A percentile compares a stretch with the other conserved stretches of the same genome.
Conservation (phyloP, 1,140 invertebrate genomes). For the Lutraria rhynchaena region DNA sequence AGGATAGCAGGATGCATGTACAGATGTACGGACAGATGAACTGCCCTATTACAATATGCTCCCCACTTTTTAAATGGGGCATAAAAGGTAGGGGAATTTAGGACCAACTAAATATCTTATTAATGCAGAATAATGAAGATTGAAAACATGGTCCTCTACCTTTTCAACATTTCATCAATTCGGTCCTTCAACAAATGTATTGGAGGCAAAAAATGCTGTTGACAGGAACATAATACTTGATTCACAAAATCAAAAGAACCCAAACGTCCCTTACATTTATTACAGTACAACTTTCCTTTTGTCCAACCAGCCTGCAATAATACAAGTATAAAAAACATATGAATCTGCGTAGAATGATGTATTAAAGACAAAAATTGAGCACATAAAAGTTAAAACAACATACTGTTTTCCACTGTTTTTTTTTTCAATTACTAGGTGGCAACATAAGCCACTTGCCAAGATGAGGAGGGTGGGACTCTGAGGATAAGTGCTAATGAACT, state of each 20-base stretch:
- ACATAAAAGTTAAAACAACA: no score
- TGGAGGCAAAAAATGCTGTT: constrained; percentile 8
- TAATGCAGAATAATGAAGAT: background rate
- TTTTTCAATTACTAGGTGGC: no score
- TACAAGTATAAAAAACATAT: no score
- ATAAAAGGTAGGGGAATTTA: background rate
- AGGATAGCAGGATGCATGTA: background rate
- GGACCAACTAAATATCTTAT: background rate
- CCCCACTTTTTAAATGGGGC: background rate
- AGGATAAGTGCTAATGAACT: no score
- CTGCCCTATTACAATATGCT: background rate
- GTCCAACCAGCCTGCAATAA: constrained; percentile 26
- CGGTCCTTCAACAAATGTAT: constrained; percentile 43
- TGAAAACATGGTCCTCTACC: constrained; percentile 1
- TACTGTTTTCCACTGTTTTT: no score
- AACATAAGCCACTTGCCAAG: no score
- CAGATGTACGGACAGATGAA: background rate
- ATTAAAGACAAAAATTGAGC: no score
- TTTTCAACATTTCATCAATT: constrained; percentile 18
- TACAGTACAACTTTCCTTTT: constrained; percentile 50
- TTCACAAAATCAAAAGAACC: constrained; percentile 51
- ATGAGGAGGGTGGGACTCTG: no score
- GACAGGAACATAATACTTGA: constrained; percentile 6
- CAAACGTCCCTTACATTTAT: constrained; percentile 42
- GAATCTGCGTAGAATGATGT: no score